Conservation (phyloP, 2,888 invertebrate genomes). For the Tiphia femorata region DNA sequence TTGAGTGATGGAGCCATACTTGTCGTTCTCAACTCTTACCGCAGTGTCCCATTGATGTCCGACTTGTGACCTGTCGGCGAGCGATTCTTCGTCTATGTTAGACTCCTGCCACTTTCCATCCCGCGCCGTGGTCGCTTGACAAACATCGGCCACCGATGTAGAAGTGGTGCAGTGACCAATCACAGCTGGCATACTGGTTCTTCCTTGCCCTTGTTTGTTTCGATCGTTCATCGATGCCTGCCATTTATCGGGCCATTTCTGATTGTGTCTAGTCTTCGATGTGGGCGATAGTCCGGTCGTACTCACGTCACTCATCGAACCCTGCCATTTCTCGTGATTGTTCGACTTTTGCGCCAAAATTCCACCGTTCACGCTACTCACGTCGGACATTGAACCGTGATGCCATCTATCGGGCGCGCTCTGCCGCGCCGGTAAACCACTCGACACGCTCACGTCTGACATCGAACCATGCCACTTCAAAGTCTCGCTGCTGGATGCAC, state of each 20-base stretch:
- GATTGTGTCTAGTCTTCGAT: conserved; percentile 37
- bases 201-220: conserved; percentile 48
- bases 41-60: conserved; percentile 46
- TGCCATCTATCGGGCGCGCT: conserved; percentile 54
- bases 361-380: conserved; percentile 59
- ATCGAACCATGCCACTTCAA: conserved; percentile 80
- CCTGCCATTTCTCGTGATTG: conserved; percentile 69
- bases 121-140: conserved; percentile 36
- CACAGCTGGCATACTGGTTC: conserved; percentile 46
- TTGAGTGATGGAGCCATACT: conserved; percentile 36
- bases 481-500: conserved; percentile 81
- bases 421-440: conserved; percentile 57
- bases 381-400: conserved; percentile 64
- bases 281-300: conserved; percentile 32
- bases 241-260: conserved; percentile 59
- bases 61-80: conserved; percentile 38
- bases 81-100: conserved; percentile 50
- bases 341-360: conserved; percentile 41
- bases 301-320: conserved; percentile 79
- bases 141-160: conserved; percentile 41
- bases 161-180: conserved; percentile 48
- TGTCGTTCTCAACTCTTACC: conserved; percentile 40
- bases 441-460: conserved; percentile 71
- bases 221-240: conserved; percentile 61
- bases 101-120: conserved; percentile 60